phyloP scores from a whole-genome alignment of 2,113 vertebrate genomes.

The Labeo catla region DNA sequence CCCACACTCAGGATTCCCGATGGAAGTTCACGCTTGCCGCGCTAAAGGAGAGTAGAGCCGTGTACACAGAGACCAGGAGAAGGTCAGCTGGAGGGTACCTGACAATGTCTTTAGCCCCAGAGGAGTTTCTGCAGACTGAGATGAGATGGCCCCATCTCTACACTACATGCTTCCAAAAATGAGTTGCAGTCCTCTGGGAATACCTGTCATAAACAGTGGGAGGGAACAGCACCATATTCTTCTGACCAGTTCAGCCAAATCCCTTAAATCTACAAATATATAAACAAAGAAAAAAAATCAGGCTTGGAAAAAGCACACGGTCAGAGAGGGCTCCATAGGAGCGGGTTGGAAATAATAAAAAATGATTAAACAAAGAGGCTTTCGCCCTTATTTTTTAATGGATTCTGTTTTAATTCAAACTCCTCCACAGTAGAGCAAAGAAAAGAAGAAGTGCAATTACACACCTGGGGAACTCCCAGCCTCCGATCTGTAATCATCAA shows the following conservation, averaged over 20 bases:
- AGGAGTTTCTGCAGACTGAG: constrained; percentile 59
- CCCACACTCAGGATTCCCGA: constrained; percentile 49
- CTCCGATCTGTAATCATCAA: constrained; percentile 65
- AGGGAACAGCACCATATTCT: constrained; percentile 47
- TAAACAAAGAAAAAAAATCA: constrained; percentile 60
- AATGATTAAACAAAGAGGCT: constrained; percentile 31
- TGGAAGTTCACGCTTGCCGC: constrained; percentile 36
- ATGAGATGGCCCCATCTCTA: constrained; percentile 78
- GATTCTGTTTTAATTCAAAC: constrained; percentile 65
- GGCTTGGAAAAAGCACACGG: constrained; percentile 52
- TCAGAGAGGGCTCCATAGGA: constrained; percentile 8
- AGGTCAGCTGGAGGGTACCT: constrained; percentile 82
- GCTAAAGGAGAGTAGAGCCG: constrained; percentile 69
- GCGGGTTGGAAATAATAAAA: constrained; percentile 29
- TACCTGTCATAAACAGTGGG: constrained; percentile 80
- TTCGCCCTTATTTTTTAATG: constrained; percentile 61
- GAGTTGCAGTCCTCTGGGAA: constrained; percentile 81
- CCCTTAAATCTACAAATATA: constrained; percentile 58
- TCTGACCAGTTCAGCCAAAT: constrained; percentile 47
- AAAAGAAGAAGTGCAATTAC: constrained; percentile 69
- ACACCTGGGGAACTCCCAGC: constrained; percentile 68
- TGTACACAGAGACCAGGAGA: constrained; percentile 61
- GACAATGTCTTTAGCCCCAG: constrained; percentile 49
- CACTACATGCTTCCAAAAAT: constrained; percentile 77
- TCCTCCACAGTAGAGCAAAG: constrained; percentile 52